Evolutionary conservation across 2,113 vertebrate species (phyloP).

Genomic region (Hyperopisus bebe): DNA sequence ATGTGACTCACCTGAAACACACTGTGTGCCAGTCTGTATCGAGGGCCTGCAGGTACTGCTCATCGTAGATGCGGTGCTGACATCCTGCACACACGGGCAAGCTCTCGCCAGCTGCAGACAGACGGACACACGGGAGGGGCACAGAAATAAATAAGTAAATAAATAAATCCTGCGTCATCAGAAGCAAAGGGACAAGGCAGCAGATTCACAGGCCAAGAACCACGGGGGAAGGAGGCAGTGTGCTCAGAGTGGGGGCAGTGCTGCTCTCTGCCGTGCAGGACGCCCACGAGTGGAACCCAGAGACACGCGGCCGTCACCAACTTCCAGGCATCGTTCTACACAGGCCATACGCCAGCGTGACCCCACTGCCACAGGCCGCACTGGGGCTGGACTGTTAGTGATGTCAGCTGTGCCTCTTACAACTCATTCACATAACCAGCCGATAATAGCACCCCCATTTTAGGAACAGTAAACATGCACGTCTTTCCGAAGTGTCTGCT

Average conservation of each 20-base stretch:
- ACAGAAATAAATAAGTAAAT: background rate
- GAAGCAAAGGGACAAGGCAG: background rate
- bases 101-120: slow-evolving; percentile 60
- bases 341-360: background rate
- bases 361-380: no score
- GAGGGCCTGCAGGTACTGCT: slow-evolving; percentile 91
- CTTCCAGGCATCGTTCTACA: background rate
- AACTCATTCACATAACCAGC: background rate
- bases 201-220: slow-evolving; percentile 1
- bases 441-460: background rate
- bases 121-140: slow-evolving; percentile 2
- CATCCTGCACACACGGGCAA: slow-evolving; percentile 90
- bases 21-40: slow-evolving; percentile 80
- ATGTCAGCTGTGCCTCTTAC: background rate
- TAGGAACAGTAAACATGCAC: background rate
- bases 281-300: background rate
- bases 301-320: background rate
- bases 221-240: background rate
- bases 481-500: background rate
- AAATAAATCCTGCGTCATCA: background rate
- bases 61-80: slow-evolving; percentile 81
- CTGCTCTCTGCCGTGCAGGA: background rate
- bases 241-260: background rate
- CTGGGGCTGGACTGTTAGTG: background rate
- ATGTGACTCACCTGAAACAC: slow-evolving; percentile 80